Evolutionary conservation across 2,113 vertebrate genomes (phyloP).

Genomic region (Albula glossodonta): DNA sequence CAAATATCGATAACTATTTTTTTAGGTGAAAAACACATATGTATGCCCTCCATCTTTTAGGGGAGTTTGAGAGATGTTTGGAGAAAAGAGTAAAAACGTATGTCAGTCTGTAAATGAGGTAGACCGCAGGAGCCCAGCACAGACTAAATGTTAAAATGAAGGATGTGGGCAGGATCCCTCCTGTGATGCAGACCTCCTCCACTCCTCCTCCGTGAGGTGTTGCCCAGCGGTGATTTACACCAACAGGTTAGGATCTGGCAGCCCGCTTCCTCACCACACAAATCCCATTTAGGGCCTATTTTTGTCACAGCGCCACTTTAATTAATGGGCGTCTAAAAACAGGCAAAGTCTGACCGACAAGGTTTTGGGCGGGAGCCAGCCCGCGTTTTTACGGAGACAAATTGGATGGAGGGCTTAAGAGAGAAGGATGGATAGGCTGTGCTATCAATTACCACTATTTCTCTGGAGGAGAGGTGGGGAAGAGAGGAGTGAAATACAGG

Average conservation of each 20-base stretch:
- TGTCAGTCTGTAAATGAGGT: background rate
- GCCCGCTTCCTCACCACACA: conserved; percentile 58
- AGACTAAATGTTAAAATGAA: background rate
- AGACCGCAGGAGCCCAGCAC: background rate
- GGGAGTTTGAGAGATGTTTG: background rate
- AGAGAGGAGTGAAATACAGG: conserved; percentile 36
- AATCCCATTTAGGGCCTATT: conserved; percentile 64
- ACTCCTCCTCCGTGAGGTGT: conserved; percentile 9
- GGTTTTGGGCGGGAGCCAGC: conserved; percentile 64
- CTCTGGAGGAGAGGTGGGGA: conserved; percentile 41
- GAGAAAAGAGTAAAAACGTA: background rate
- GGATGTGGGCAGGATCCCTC: background rate
- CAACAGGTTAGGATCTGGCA: conserved; percentile 64
- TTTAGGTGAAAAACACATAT: background rate
- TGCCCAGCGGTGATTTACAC: conserved; percentile 60
- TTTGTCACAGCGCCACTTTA: conserved; percentile 69
- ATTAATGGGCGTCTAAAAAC: conserved; percentile 72
- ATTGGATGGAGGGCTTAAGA: conserved; percentile 68
- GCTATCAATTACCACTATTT: conserved; percentile 72
- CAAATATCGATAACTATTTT: background rate
- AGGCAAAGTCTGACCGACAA: conserved; percentile 69
- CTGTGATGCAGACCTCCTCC: conserved; percentile 18
- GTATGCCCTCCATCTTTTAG: background rate
- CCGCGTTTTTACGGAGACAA: conserved; percentile 67
- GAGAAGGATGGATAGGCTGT: conserved; percentile 69